Conservation (phyloP, 2,797 vertebrate genomes). For the Brotogeris chrysoptera region DNA sequence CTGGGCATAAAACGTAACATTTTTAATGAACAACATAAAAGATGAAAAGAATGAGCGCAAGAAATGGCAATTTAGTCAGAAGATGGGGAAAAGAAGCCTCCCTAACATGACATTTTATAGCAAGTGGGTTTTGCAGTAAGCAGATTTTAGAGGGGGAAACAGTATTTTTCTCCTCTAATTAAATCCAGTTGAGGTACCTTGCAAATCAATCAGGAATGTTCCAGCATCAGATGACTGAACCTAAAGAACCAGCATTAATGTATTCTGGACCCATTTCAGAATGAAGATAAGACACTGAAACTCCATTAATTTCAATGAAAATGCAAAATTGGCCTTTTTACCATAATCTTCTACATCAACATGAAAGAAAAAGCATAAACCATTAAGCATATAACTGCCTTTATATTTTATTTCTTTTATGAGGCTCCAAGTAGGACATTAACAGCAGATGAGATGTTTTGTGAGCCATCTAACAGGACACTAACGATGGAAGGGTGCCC, state of each 20-base stretch:
- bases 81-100: not conserved
- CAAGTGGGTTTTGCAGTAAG: constrained; percentile 14
- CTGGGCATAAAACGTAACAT: constrained; percentile 51
- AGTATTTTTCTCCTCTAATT: constrained; percentile 21
- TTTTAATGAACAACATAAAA: constrained; percentile 70
- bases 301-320: constrained; percentile 46
- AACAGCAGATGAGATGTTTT: constrained; percentile 50
- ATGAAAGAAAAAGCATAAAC: constrained; percentile 31
- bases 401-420: constrained; percentile 60
- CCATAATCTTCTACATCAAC: constrained; percentile 55
- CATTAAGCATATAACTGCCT: constrained; percentile 54
- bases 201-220: not conserved
- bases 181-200: not conserved
- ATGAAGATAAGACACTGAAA: not conserved
- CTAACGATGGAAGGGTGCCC: constrained; percentile 9
- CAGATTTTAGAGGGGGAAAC: not conserved
- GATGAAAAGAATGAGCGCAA: constrained; percentile 33
- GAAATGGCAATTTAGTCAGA: constrained; percentile 39
- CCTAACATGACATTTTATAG: constrained; percentile 35
- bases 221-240: not conserved
- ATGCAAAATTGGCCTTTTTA: constrained; percentile 50
- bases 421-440: constrained; percentile 51
- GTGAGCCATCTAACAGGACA: constrained; percentile 49
- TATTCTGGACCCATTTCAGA: not conserved
- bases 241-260: not conserved